Conservation (phyloP, 2,113 vertebrate species). For the Sturnira hondurensis region DNA sequence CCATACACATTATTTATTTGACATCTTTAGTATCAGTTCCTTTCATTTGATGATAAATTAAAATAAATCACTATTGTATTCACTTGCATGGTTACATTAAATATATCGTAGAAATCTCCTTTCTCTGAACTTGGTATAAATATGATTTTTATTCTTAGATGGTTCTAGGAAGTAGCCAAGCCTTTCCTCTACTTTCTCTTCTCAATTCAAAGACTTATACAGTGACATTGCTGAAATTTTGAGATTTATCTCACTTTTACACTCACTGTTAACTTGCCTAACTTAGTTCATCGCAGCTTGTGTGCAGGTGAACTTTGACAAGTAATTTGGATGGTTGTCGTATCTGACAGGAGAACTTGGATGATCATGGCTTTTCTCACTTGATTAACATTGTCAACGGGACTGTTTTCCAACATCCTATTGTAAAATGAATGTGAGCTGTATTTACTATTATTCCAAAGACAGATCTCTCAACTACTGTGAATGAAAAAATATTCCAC, state of each 20-base stretch:
- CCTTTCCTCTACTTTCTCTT: neutral
- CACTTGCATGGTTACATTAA: neutral
- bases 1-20: neutral
- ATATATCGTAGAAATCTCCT: neutral
- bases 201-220: neutral
- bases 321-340: conserved; percentile 60
- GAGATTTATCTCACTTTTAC: neutral
- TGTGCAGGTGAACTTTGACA: conserved; percentile 50
- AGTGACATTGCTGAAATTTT: neutral
- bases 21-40: neutral
- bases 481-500: conserved; percentile 13
- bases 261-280: conserved; percentile 41
- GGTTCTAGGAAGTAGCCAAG: neutral
- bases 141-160: neutral
- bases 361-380: conserved; percentile 67
- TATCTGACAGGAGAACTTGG: conserved; percentile 53
- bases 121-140: neutral
- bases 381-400: conserved; percentile 67
- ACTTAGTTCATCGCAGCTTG: conserved; percentile 65
- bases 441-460: conserved; percentile 73
- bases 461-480: conserved; percentile 24
- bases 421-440: conserved; percentile 67
- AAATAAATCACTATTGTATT: neutral
- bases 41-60: neutral
- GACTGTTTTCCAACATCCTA: conserved; percentile 59